phyloP scores from a whole-genome alignment of 2,888 invertebrate species.

The Alsophila aescularia region DNA sequence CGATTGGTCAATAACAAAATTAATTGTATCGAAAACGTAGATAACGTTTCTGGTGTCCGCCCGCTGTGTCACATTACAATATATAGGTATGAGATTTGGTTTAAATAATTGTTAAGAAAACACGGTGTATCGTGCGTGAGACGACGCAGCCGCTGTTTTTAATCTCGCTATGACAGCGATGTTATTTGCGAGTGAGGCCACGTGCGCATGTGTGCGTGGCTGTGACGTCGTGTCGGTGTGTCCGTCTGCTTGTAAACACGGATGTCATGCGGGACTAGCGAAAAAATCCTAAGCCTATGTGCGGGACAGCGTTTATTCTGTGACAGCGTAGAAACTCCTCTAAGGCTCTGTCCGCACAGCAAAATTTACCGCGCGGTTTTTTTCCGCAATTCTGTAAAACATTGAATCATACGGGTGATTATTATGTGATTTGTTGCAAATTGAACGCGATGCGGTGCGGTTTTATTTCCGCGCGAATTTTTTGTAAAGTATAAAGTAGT shows the following conservation, averaged over 20 bases:
- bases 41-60: no score
- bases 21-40: no score
- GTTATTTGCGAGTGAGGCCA: slow-evolving; percentile 77
- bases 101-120: slow-evolving; percentile 3
- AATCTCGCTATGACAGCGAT: slow-evolving; percentile 31
- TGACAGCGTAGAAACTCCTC: no score
- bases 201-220: slow-evolving; percentile 60
- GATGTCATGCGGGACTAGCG: slow-evolving; percentile 56
- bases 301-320: slow-evolving; percentile 28
- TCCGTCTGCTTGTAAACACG: slow-evolving; percentile 67
- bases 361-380: no score
- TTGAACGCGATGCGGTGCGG: no score
- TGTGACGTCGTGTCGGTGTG: slow-evolving; percentile 74
- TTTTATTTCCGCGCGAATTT: no score
- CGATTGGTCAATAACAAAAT: no score
- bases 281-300: slow-evolving; percentile 50
- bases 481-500: no score
- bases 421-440: no score
- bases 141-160: slow-evolving; percentile 17
- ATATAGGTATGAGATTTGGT: neutral
- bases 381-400: no score
- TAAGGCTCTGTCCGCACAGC: neutral
- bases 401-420: no score
- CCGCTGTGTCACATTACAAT: no score
- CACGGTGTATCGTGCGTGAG: slow-evolving; percentile 21